Evolutionary conservation across 2,797 vertebrate genomes (phyloP).

Genomic region (Coranthus polyacanthus): DNA sequence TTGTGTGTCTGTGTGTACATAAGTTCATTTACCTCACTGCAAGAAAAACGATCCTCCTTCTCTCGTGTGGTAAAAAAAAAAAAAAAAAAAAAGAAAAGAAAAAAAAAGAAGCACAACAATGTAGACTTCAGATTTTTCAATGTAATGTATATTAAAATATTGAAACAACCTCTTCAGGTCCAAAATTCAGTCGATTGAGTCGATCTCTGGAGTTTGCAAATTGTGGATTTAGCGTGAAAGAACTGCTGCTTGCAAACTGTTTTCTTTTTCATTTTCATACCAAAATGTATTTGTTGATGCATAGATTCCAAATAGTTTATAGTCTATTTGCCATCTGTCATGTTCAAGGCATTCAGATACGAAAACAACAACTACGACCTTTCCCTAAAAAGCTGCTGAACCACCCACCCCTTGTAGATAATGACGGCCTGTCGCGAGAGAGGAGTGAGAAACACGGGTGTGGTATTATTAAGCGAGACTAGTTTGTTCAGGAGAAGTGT

Average conservation of each 20-base stretch:
- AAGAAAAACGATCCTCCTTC: slow-evolving; percentile 44
- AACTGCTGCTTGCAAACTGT: slow-evolving; percentile 17
- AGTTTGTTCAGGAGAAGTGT: slow-evolving; percentile 82
- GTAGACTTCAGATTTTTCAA: slow-evolving; percentile 61
- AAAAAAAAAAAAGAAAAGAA: slow-evolving; percentile 20
- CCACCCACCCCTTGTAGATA: slow-evolving; percentile 76
- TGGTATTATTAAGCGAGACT: slow-evolving; percentile 81
- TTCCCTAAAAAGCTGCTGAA: slow-evolving; percentile 72
- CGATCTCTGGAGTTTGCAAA: slow-evolving; percentile 46
- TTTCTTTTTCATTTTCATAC: slow-evolving; percentile 55
- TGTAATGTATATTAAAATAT: slow-evolving; percentile 58
- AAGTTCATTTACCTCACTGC: slow-evolving; percentile 69
- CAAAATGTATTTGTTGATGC: slow-evolving; percentile 73
- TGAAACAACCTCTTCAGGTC: slow-evolving; percentile 29
- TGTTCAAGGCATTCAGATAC: slow-evolving; percentile 70
- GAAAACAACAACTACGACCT: slow-evolving; percentile 74
- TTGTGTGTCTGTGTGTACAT: slow-evolving; percentile 54
- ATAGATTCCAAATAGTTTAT: slow-evolving; percentile 73
- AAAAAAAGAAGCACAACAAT: slow-evolving; percentile 26
- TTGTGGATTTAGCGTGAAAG: neutral
- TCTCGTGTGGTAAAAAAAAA: slow-evolving; percentile 25
- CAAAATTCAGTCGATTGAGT: slow-evolving; percentile 50
- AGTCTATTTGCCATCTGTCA: slow-evolving; percentile 74
- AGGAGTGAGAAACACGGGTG: slow-evolving; percentile 69
- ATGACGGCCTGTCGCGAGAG: slow-evolving; percentile 75